Evolutionary conservation across 1,140 invertebrate species (phyloP).

Genomic region (Sycophaga agraensis): DNA sequence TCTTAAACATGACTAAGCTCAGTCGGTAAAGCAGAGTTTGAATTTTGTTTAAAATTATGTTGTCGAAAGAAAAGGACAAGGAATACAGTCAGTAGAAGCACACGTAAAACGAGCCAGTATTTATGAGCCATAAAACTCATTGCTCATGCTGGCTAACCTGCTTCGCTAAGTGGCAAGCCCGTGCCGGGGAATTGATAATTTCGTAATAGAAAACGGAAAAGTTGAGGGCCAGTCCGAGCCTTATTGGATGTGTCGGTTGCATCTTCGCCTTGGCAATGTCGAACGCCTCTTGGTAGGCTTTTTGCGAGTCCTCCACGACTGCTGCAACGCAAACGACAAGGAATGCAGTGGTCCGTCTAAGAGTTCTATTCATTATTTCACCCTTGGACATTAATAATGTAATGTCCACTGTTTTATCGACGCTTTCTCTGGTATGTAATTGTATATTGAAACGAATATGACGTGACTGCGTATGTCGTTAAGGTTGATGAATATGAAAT

Average conservation of each 20-base stretch:
- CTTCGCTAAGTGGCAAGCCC: slow-evolving; percentile 95
- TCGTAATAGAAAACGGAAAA: slow-evolving; percentile 99
- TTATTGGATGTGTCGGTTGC: slow-evolving; percentile 96
- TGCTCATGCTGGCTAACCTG: slow-evolving; percentile 68
- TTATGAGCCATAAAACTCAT: not conserved
- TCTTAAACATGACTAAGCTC: too few species aligned
- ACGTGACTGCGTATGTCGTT: too few species aligned
- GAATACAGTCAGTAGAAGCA: not conserved
- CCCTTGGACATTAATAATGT: too few species aligned
- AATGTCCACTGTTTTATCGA: not conserved
- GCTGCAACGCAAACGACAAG: slow-evolving; percentile 60
- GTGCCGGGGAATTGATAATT: slow-evolving; percentile 95
- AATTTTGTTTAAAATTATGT: too few species aligned
- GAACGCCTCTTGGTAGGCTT: slow-evolving; percentile 98
- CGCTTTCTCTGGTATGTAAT: too few species aligned
- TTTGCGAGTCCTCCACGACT: slow-evolving; percentile 97
- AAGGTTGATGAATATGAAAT: too few species aligned
- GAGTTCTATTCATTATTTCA: too few species aligned
- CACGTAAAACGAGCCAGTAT: not conserved
- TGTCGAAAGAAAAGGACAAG: not conserved
- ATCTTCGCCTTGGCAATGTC: slow-evolving; percentile 98
- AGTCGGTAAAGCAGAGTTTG: too few species aligned
- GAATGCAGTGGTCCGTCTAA: not conserved
- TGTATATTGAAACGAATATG: too few species aligned
- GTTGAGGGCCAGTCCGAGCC: slow-evolving; percentile 94